These are phyloP conservation scores for Eulemur coronatus DNA, from an alignment of 2,797 vertebrate genomes.

Conservation along the genomic window DNA sequence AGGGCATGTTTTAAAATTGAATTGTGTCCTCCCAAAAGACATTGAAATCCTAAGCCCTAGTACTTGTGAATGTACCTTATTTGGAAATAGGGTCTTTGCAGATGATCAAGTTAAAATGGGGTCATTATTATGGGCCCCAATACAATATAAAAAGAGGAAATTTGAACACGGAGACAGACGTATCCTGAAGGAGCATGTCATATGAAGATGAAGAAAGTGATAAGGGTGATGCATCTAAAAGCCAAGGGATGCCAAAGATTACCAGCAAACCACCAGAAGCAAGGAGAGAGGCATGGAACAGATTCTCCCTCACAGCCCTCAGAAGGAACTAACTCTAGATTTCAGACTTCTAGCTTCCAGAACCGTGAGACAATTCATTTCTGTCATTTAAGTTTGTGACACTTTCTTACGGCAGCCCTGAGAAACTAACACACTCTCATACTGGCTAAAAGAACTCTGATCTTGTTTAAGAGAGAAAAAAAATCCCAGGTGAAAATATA, in stretches of 20 bases:
- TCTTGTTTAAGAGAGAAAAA: slow-evolving; percentile 17
- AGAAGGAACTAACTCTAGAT: neutral
- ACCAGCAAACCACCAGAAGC: neutral
- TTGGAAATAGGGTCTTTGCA: slow-evolving; percentile 15
- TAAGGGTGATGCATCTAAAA: neutral
- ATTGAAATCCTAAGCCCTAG: neutral
- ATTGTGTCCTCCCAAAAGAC: neutral
- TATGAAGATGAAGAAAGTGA: neutral
- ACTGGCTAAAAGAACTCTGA: neutral
- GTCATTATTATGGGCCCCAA: neutral
- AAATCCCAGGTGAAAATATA: neutral
- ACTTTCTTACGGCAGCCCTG: neutral
- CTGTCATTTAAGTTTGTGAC: neutral
- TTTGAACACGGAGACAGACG: neutral
- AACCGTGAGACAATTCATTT: neutral
- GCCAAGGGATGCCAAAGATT: neutral
- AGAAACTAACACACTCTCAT: neutral
- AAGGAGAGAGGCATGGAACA: neutral
- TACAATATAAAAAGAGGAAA: neutral
- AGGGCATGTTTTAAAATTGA: neutral
- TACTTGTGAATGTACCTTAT: slow-evolving; percentile 26
- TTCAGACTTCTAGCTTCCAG: neutral
- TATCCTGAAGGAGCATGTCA: neutral
- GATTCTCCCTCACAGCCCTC: neutral
- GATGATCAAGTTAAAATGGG: slow-evolving; percentile 1